These are phyloP conservation scores for Lepidurus packardi DNA, from an alignment of 1,140 invertebrate genomes.

Conservation along the genomic window DNA sequence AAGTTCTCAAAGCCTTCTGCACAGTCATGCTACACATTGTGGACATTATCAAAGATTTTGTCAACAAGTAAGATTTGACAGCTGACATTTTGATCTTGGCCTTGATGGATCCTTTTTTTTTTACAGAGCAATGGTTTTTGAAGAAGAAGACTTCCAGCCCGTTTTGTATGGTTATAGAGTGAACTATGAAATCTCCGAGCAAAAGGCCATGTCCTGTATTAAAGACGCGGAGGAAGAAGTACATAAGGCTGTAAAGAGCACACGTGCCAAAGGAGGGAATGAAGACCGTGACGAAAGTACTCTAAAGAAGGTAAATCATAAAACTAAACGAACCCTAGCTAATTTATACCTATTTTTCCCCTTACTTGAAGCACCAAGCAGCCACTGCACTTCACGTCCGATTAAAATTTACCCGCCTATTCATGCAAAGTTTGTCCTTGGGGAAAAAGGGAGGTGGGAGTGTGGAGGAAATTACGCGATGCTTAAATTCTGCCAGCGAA, in stretches of 20 bases:
- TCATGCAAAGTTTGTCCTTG: conserved; percentile 45
- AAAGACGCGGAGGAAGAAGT: conserved; percentile 89
- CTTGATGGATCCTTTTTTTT: conserved; percentile 25
- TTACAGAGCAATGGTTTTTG: conserved; percentile 70
- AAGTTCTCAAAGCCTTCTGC: conserved; percentile 76
- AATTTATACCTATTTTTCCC: not conserved
- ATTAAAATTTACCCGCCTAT: conserved; percentile 39
- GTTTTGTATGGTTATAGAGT: conserved; percentile 87
- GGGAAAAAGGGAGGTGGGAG: conserved; percentile 47
- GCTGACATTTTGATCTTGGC: not conserved
- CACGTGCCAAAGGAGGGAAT: conserved; percentile 28
- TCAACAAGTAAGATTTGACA: conserved; percentile 60
- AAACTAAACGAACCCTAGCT: not conserved
- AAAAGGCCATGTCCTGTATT: conserved; percentile 71
- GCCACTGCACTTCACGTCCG: conserved; percentile 37
- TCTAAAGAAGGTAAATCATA: not conserved
- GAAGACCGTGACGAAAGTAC: conserved; percentile 39
- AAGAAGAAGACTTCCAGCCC: conserved; percentile 94
- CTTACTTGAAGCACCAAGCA: conserved; percentile 32
- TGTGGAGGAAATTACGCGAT: conserved; percentile 29
- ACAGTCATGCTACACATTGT: conserved; percentile 84
- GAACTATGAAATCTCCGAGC: conserved; percentile 73
- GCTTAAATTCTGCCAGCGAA: not conserved
- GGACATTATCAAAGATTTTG: conserved; percentile 82
- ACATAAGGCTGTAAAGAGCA: conserved; percentile 61